Evolutionary conservation across 2,797 vertebrate species (phyloP), one percentile per base, ranked within the genome.

Genomic region (Cirrhinus molitorella): DNA sequence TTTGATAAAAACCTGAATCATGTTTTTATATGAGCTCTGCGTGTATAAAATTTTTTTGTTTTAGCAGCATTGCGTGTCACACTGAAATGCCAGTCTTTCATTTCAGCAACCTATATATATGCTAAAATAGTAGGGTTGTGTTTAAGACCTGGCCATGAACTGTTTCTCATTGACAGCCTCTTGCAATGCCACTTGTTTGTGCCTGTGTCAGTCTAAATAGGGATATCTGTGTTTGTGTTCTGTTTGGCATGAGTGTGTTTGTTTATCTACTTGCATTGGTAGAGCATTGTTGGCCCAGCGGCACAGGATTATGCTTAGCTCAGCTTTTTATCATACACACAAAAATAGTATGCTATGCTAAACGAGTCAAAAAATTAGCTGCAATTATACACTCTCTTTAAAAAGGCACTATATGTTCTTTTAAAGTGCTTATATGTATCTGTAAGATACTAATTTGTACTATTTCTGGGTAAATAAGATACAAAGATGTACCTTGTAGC

Each of bases 241-340:
- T 23, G n/a, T 57, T 13, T 55, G 19, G 49, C 63, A 1, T 63
- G 23, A 57, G 34, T 61, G 68, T 37, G 37, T 71, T 74, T 81
- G 73, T 80, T 49, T 78, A 63, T 83, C 25, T 83, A 23, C 31
- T 83, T 14, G n/a, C 14, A 55, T 40, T 77, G 63, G 17, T 49
- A 51, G 45, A 72, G 70, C 47, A n/a, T 71, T 77, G 17, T 79
- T 84, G 76, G 67, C 31, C 43, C 45, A 55, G 23, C 9, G 37
- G 21, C 43, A 55, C 5, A 53, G 14, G 28, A 37, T 40, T 21
- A 45, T 31, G 5, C 34, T 25, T 47, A 51, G 28, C 72, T 65
- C 23, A 37, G 5, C 9, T 28, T 19, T 49, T 49, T 31, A 31
- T 74, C 40, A 37, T 53, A n/a, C 31, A 21, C 13, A 57, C 51